Evolutionary conservation across 23 tunicate genomes (phyloP).

Genomic region (Halocynthia roretzi): DNA sequence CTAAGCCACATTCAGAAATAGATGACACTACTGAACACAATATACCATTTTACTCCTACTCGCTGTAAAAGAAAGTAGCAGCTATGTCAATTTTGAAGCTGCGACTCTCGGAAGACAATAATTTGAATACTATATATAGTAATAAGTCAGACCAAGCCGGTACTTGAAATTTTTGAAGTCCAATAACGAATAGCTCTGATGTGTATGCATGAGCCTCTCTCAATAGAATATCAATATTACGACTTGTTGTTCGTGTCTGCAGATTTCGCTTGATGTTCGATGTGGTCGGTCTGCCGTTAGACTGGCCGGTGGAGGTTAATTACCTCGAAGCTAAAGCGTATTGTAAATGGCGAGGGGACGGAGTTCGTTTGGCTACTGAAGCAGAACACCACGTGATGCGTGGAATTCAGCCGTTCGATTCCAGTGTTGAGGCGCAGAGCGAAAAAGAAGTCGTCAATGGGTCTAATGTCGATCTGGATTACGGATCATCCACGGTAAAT

Average conservation of each 20-base stretch:
- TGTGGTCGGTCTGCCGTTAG: slow-evolving; percentile 54
- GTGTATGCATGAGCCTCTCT: background rate
- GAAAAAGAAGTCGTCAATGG: slow-evolving; percentile 3
- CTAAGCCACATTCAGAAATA: background rate
- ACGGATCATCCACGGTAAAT: slow-evolving; percentile 81
- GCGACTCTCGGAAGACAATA: too few species aligned
- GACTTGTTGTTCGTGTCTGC: background rate
- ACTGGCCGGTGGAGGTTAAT: slow-evolving; percentile 89
- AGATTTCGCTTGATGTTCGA: slow-evolving; percentile 88
- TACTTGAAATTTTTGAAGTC: background rate
- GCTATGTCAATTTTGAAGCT: too few species aligned
- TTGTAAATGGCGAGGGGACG: slow-evolving; percentile 74
- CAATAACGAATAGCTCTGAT: background rate
- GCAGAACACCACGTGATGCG: slow-evolving; percentile 77
- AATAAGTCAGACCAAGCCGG: too few species aligned
- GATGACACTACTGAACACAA: background rate
- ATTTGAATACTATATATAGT: too few species aligned
- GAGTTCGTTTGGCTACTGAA: slow-evolving; percentile 63
- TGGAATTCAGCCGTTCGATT: slow-evolving; percentile 19
- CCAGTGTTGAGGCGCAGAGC: slow-evolving; percentile 32
- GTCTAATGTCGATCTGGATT: slow-evolving; percentile 44
- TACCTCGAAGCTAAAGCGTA: slow-evolving; percentile 83
- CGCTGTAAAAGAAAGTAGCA: too few species aligned
- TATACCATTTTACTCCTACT: too few species aligned
- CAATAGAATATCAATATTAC: background rate